Conservation (phyloP, 2,113 vertebrate genomes). For the Diadophis punctatus region DNA sequence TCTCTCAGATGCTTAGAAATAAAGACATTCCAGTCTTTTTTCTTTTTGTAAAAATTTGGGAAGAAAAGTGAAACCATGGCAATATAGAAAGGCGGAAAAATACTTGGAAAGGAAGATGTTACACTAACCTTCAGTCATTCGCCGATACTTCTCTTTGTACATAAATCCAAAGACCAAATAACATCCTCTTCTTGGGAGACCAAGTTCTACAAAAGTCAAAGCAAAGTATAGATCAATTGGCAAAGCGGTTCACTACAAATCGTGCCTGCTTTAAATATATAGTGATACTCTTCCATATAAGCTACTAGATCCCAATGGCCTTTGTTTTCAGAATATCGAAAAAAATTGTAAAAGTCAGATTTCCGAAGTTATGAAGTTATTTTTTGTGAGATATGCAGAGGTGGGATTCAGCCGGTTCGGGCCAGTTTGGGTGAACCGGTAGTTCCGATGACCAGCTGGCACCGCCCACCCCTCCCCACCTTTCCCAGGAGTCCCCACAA, state of each 20-base stretch:
- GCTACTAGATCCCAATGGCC: neutral
- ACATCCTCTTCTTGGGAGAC: conserved; percentile 76
- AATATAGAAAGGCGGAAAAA: neutral
- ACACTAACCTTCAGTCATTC: conserved; percentile 79
- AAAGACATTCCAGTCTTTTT: neutral
- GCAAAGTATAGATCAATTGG: neutral
- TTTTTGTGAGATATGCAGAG: too few species aligned
- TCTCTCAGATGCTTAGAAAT: neutral
- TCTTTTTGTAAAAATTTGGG: neutral
- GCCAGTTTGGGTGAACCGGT: too few species aligned
- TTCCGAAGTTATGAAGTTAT: neutral
- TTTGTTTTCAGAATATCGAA: neutral
- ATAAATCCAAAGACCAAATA: conserved; percentile 77
- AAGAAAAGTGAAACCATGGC: neutral
- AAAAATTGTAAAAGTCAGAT: neutral
- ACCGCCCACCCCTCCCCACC: too few species aligned
- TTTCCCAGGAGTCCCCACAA: too few species aligned
- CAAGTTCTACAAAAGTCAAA: conserved; percentile 72
- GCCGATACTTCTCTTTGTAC: conserved; percentile 80
- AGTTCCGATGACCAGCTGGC: too few species aligned
- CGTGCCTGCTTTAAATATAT: neutral
- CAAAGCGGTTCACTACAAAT: neutral
- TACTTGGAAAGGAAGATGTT: conserved; percentile 16
- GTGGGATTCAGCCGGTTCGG: too few species aligned
- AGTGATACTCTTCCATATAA: neutral